phyloP scores from a whole-genome alignment of 2,888 invertebrate genomes.

The Palloptera scutellata region DNA sequence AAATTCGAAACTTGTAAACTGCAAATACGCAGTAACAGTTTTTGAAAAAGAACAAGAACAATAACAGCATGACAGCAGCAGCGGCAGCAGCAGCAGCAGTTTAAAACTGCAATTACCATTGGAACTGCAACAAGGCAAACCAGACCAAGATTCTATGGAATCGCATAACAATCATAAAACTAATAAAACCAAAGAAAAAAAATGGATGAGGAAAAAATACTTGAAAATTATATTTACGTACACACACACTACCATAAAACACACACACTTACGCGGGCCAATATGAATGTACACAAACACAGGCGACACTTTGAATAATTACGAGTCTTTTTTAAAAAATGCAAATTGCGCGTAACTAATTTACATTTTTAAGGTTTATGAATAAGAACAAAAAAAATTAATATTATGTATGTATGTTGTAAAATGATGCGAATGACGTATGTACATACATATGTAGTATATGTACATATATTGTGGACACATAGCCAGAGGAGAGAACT shows the following conservation, averaged over 20 bases:
- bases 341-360: conserved; percentile 38
- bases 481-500: neutral
- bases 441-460: neutral
- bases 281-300: no score
- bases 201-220: neutral
- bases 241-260: neutral
- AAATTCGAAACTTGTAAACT: conserved; percentile 29
- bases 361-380: conserved; percentile 32
- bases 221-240: neutral
- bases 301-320: conserved; percentile 33
- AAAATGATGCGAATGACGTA: conserved; percentile 5
- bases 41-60: neutral
- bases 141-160: neutral
- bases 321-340: conserved; percentile 35
- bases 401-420: neutral
- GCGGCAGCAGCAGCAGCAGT: neutral
- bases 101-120: neutral
- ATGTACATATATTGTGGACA: neutral
- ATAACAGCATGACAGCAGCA: neutral
- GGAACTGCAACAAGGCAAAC: neutral
- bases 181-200: neutral
- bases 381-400: conserved; percentile 25
- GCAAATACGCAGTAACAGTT: conserved; percentile 24
- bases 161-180: no score
- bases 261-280: neutral